Base-by-base conservation (phyloP, 2,888 invertebrate species). In the Chrysotoxum bicinctum region DNA sequence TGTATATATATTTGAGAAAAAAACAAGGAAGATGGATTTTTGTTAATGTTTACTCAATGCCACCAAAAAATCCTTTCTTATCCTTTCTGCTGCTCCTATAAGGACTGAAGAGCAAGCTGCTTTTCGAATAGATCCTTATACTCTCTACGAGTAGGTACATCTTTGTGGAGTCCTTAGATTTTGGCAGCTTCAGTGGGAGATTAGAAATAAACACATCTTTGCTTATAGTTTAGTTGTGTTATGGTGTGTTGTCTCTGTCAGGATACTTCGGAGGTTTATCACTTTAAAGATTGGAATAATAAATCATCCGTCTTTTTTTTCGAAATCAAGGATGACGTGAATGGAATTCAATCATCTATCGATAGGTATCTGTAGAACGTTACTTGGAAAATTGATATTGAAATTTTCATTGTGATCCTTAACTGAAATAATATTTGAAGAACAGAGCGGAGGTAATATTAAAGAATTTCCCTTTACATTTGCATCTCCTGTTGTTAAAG, bases 161-260 rank as follows among this genome's bases (percentile, higher is more conserved):
- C 12, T 12, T 1, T 9, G 35, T 2, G 35, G 43, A 48, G 32
- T 48, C 21, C 12, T 48, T 64, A 50, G 6, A 32, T 50, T 66
- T 56, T 62, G 52, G 40, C 23, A 54, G 19, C 32, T 35, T 66
- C 19, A 19, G 19, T 14, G n/a, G 23, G 12, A 56, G 62, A 64
- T 81, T 74, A 69, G 62, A 66, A 62, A 35, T 66, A 56, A 40
- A 50, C 66, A 64, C 72, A 35, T 48, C 37, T 19, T 64, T 69
- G 23, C 14, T 50, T 56, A 58, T 35, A 68, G 52, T 70, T 62
- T 62, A 37, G 66, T 66, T 66, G 16, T 50, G n/a, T 26, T 35
- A n/a, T 32, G 48, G 16, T 35, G 21, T 35, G 35, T 16, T 62
- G 10, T 43, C 10, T 32, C 21, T 50, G 35, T 48, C 12, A 50